Percentiles rank a stretch among this genome's conserved stretches.
phyloP scores from a whole-genome alignment of 2,888 invertebrate species.

The Argyresthia goedartella region DNA sequence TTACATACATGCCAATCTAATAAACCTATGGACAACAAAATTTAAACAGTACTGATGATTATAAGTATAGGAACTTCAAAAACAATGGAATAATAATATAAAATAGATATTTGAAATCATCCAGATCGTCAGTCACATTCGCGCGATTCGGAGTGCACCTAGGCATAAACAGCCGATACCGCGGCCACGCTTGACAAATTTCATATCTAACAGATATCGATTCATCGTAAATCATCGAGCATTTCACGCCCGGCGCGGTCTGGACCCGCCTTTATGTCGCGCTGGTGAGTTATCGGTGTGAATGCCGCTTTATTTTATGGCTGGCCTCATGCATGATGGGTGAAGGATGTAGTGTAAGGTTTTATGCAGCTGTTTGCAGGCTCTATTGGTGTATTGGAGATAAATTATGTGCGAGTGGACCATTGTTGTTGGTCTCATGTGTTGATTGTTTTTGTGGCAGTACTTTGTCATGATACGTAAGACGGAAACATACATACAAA shows the following conservation, averaged over 20 bases:
- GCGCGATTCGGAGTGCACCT: slow-evolving; percentile 19
- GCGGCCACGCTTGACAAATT: slow-evolving; percentile 50
- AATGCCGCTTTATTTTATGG: slow-evolving; percentile 25
- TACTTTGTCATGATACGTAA: no score
- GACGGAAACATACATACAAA: no score
- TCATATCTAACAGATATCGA: slow-evolving; percentile 61
- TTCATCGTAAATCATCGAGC: slow-evolving; percentile 47
- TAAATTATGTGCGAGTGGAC: not conserved
- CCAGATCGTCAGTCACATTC: not conserved
- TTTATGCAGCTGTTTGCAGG: not conserved
- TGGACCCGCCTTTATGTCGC: slow-evolving; percentile 6
- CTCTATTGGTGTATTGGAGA: not conserved
- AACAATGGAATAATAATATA: no score
- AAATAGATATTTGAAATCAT: no score
- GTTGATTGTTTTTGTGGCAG: not conserved
- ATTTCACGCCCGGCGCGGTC: slow-evolving; percentile 11
- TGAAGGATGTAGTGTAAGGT: slow-evolving; percentile 18
- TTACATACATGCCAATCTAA: no score
- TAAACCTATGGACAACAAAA: no score
- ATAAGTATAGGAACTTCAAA: no score
- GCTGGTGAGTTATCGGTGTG: slow-evolving; percentile 33
- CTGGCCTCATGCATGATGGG: slow-evolving; percentile 14
- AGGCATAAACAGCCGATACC: slow-evolving; percentile 52
- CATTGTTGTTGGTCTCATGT: not conserved
- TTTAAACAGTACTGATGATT: no score